These are phyloP conservation scores for Operophtera brumata DNA, from an alignment of 2,888 invertebrate species.

Conservation along the genomic window DNA sequence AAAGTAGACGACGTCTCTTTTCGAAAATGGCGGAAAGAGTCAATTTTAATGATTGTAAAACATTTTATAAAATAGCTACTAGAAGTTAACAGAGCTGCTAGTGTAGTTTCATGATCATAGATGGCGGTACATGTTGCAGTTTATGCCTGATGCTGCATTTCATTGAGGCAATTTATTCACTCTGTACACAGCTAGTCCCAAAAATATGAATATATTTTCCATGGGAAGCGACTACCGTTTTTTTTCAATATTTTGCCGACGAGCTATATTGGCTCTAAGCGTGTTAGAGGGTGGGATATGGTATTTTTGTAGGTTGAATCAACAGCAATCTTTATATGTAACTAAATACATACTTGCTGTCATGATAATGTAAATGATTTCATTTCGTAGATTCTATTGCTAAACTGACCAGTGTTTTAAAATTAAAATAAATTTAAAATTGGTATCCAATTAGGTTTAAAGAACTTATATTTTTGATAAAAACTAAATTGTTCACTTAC, in stretches of 20 bases:
- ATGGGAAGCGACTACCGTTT: background rate
- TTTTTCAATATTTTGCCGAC: background rate
- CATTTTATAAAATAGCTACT: background rate
- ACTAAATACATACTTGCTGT: no score
- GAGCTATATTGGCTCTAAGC: background rate
- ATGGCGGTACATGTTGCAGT: background rate
- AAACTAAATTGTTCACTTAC: no score
- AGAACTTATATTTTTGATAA: no score
- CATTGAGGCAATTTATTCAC: background rate
- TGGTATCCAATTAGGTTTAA: background rate
- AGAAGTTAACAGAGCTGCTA: background rate
- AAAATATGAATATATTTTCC: no score
- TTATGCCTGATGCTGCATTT: background rate
- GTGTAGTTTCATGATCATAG: background rate
- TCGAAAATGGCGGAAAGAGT: no score
- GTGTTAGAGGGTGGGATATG: background rate
- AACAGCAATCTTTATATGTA: background rate
- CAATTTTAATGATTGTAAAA: no score
- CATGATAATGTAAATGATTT: no score
- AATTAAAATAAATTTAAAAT: background rate
- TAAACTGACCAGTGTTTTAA: no score
- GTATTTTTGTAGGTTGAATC: background rate
- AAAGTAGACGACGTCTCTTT: no score
- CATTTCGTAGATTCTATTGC: no score
- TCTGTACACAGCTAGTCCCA: no score